Percentiles rank a stretch among this genome's conserved stretches.
Conservation (phyloP, 2,797 vertebrate species). For the Harpagifer antarcticus region DNA sequence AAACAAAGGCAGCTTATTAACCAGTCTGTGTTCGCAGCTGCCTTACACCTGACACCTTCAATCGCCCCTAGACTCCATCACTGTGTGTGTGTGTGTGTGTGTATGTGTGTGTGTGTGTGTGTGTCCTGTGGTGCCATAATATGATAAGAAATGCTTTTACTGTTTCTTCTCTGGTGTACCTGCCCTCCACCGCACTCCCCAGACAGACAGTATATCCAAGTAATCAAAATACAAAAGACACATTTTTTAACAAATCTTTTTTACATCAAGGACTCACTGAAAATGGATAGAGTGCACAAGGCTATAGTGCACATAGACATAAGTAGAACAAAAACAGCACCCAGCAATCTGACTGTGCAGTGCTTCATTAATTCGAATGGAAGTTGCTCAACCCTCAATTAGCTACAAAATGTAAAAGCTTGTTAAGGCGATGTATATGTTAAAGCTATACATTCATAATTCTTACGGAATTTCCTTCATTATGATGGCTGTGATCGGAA, state of each 20-base stretch:
- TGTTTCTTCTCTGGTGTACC: slow-evolving; percentile 8
- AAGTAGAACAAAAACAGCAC: background rate
- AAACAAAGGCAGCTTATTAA: slow-evolving; percentile 81
- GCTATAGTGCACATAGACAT: background rate
- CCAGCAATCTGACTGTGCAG: background rate
- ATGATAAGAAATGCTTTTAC: slow-evolving; percentile 47
- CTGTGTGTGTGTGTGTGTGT: slow-evolving; percentile 29
- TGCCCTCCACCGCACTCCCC: background rate
- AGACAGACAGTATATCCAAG: slow-evolving; percentile 15
- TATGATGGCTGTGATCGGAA: no score
- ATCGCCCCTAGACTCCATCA: slow-evolving; percentile 66
- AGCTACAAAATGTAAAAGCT: background rate
- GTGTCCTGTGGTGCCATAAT: slow-evolving; percentile 36
- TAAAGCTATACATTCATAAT: background rate
- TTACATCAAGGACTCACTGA: background rate
- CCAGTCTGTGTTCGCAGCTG: slow-evolving; percentile 79
- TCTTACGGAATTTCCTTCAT: no score
- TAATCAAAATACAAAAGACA: background rate
- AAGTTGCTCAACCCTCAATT: background rate
- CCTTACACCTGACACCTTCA: slow-evolving; percentile 78
- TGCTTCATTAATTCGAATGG: background rate
- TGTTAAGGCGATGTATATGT: background rate
- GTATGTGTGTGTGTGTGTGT: background rate
- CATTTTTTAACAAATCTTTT: background rate
- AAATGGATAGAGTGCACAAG: background rate